Evolutionary conservation across 2,888 invertebrate genomes (phyloP).

Genomic region (Lasioglossum figueresi): DNA sequence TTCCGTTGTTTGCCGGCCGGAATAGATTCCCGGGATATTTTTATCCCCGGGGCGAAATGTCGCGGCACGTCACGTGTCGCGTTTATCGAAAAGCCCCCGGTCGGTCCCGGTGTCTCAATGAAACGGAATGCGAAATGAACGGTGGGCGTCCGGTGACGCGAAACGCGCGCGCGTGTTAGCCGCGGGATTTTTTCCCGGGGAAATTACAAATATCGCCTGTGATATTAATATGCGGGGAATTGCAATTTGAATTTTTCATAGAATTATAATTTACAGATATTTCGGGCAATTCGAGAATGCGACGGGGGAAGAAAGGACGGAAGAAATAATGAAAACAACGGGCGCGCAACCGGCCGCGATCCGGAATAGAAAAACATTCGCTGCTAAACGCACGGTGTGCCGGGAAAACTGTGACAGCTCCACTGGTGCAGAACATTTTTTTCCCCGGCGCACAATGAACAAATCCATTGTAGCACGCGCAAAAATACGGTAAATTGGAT

Average conservation of each 20-base stretch:
- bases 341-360: not conserved
- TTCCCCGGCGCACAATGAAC: slow-evolving; percentile 7
- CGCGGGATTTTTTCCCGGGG: not conserved
- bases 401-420: slow-evolving; percentile 9
- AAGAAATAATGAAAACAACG: not conserved
- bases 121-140: slow-evolving; percentile 1
- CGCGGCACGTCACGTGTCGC: not conserved
- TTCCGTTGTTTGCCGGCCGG: not conserved
- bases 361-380: not conserved
- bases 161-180: not conserved
- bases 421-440: not conserved
- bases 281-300: not conserved
- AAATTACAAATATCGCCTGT: not conserved
- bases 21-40: slow-evolving; percentile 14
- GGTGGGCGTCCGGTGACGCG: not conserved
- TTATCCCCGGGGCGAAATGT: not conserved
- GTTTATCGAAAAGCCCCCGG: not conserved
- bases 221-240: not conserved
- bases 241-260: not conserved
- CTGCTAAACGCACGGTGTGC: slow-evolving; percentile 18
- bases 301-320: not conserved
- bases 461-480: not conserved
- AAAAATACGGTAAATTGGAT: slow-evolving; percentile 24
- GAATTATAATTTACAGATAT: not conserved
- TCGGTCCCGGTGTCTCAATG: not conserved